Evolutionary conservation across 2,797 vertebrate genomes (phyloP).

Genomic region (Coreius guichenoti): DNA sequence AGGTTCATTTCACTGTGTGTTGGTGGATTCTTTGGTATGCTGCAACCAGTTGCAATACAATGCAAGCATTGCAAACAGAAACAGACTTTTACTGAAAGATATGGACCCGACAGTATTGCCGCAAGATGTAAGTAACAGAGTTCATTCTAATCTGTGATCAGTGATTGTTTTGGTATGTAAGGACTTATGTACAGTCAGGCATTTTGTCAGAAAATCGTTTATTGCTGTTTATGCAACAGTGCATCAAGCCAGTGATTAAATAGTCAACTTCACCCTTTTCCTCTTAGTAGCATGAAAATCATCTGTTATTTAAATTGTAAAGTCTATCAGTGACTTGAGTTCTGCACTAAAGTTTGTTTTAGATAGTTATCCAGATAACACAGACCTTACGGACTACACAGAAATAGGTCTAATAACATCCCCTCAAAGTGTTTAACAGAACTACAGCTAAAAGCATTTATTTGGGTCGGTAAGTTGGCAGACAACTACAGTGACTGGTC

Average conservation of each 20-base stretch:
- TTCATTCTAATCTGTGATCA: background rate
- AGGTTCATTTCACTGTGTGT: background rate
- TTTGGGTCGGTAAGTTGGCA: slow-evolving; percentile 21
- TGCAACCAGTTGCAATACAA: background rate
- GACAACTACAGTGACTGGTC: slow-evolving; percentile 11
- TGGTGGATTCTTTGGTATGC: background rate
- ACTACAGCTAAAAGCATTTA: slow-evolving; percentile 34
- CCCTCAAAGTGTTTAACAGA: background rate
- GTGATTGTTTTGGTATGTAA: too few species aligned
- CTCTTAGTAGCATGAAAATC: too few species aligned
- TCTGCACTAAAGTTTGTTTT: background rate
- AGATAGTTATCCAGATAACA: background rate
- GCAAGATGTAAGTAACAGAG: background rate
- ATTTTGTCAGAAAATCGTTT: background rate
- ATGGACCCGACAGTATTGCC: background rate
- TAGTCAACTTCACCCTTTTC: too few species aligned
- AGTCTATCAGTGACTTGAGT: background rate
- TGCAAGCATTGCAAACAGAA: background rate
- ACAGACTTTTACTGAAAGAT: background rate
- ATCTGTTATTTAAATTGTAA: too few species aligned
- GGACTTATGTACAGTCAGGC: background rate
- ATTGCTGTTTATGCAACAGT: background rate
- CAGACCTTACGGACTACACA: background rate
- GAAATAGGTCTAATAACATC: background rate
- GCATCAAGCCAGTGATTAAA: too few species aligned